Evolutionary conservation across 2,888 invertebrate species (phyloP), one percentile per base, ranked within the genome.

Genomic region (Halictus quadricinctus): DNA sequence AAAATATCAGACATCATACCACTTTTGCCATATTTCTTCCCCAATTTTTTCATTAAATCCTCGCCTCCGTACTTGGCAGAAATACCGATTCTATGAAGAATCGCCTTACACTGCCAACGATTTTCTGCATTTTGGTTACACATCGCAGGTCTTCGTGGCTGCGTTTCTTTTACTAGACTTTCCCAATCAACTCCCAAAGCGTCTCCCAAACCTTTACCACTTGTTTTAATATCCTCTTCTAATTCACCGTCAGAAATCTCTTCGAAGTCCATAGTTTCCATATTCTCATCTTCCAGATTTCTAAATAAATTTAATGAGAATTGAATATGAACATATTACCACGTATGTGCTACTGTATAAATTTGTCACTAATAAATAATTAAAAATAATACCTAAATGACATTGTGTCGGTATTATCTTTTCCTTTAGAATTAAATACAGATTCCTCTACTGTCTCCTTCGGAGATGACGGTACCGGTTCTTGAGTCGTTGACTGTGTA

Each of bases 141-240:
- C 58, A 93, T 89, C 0, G 83, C 69, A 2, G 86, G 77, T 72
- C 93, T 90, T 69, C 96, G 95, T 1, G 96, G 95, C 58, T 96
- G 96, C 8, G 97, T 97, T 94, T 98, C 98, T 4, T 97, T 97
- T 0, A 98, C 97, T 72, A 99, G 95, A 93, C 98, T 98, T 18
- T 98, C 97, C 98, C 98, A 98, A 95, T 99, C 98, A 1, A 99
- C 98, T n/a, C 98, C 98, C 48, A 99, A 95, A n/a, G 98, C 98
- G 95, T 98, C 98, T 8, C 98, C 98, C 86, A 98, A 96, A 58
- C 97, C 97, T 94, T 95, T 96, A 88, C 96, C 95, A 92, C 96
- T 96, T 21, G 97, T 96, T 91, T 94, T 94, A 76, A 94, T 93
- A 75, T 98, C 97, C 93, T 98, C 98, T 93, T 98, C 98, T 58